Conservation (phyloP, 2,113 vertebrate genomes). For the Agelaius phoeniceus region DNA sequence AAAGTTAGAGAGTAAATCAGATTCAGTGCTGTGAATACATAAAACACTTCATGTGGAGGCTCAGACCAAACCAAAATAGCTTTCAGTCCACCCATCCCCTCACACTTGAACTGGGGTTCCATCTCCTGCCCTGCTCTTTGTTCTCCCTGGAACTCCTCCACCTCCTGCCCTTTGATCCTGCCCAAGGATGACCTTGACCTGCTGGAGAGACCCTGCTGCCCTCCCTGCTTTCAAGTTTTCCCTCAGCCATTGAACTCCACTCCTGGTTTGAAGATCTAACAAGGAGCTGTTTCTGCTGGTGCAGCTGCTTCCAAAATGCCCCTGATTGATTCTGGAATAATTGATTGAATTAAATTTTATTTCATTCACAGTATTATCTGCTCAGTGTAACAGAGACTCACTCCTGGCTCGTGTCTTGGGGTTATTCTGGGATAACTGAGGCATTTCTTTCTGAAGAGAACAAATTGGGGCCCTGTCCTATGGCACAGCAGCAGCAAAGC, state of each 20-base stretch:
- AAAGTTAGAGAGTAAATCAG: not conserved
- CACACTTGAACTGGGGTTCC: not conserved
- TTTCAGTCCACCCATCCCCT: not conserved
- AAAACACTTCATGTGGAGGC: not conserved
- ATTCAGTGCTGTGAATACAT: not conserved
- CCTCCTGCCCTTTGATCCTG: not conserved
- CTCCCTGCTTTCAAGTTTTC: not conserved
- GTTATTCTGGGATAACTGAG: not conserved
- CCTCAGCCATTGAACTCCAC: not conserved
- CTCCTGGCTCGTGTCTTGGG: not conserved
- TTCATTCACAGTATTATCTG: not conserved
- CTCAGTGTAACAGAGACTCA: not conserved
- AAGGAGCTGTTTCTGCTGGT: not conserved
- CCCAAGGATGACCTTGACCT: not conserved
- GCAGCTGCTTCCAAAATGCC: not conserved
- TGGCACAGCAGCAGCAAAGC: not conserved
- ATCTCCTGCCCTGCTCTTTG: not conserved
- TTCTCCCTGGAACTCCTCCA: not conserved
- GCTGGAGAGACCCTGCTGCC: not conserved
- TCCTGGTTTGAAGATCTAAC: not conserved
- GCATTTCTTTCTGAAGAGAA: not conserved
- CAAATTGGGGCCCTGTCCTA: not conserved
- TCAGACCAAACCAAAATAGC: not conserved
- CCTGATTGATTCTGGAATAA: not conserved
- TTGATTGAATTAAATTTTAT: not conserved